A percentile compares a stretch with the other conserved stretches of the same genome.
Evolutionary conservation across 2,888 invertebrate species (phyloP).

Genomic region (Amorpha juglandis): DNA sequence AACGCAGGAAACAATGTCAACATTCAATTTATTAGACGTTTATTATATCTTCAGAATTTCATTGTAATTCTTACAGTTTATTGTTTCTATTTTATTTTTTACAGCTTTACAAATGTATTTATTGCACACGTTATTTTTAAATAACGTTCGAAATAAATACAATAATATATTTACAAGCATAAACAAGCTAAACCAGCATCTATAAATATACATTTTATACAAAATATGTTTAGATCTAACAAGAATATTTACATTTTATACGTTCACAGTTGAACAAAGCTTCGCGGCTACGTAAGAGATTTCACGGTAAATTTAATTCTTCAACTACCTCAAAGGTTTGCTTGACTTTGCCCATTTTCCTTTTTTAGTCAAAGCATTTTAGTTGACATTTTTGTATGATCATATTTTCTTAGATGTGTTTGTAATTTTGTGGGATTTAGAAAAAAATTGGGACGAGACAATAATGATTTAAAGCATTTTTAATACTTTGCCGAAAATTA

Average conservation of each 20-base stretch:
- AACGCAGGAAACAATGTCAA: slow-evolving; percentile 42
- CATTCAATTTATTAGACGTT: slow-evolving; percentile 57
- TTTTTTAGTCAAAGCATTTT: slow-evolving; percentile 28
- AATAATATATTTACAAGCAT: slow-evolving; percentile 52
- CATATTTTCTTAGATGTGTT: not conserved
- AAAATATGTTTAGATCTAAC: slow-evolving; percentile 34
- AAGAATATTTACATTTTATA: slow-evolving; percentile 26
- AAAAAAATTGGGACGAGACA: not conserved
- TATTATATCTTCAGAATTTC: slow-evolving; percentile 43
- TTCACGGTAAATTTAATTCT: slow-evolving; percentile 21
- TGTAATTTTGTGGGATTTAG: not conserved
- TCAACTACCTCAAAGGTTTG: slow-evolving; percentile 19
- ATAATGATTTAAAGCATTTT: not conserved
- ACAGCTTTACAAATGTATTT: slow-evolving; percentile 36
- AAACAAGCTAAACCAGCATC: slow-evolving; percentile 43
- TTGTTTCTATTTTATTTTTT: slow-evolving; percentile 39
- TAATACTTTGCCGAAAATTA: not conserved
- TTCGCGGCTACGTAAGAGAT: slow-evolving; percentile 14
- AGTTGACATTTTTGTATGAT: not conserved
- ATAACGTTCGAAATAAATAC: slow-evolving; percentile 19
- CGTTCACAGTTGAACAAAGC: slow-evolving; percentile 26
- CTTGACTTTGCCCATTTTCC: slow-evolving; percentile 13
- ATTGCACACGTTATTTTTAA: slow-evolving; percentile 26
- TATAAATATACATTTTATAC: slow-evolving; percentile 51
- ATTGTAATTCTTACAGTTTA: slow-evolving; percentile 41